Base-by-base conservation (phyloP, 1,140 invertebrate species). In the Olivierus martensii region DNA sequence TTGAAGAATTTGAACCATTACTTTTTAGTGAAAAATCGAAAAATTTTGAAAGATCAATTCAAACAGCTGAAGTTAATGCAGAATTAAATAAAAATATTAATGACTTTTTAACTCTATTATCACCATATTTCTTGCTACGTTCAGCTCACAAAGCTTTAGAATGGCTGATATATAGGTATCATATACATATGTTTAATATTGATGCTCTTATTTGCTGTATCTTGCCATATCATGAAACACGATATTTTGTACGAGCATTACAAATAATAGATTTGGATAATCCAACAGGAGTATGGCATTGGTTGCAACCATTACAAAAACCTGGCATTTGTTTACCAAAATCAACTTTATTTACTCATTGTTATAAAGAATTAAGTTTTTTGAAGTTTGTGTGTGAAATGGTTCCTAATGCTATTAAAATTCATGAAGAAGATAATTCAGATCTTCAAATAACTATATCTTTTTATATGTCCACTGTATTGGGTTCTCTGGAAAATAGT, bases 141-240 rank as follows among this genome's bases (percentile, higher is more conserved):
- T 77, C 83, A 12, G 76, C 88, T 10, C 86, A 93, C 52, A 87
- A 93, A 75, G 80, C 85, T 18, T 67, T 96, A 21, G 93, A 96
- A 75, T 96, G 91, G 92, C 72, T 97, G 3, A 78, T 95, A 45
- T 77, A 84, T 56, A 73, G 28, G 28, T 74, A 83, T 67, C 78
- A 82, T 45, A 83, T 96, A 55, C 85, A 96, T 62, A 73, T 84
- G 46, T 95, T 83, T 65, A 95, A 95, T 65, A 77, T 78, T 51
- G 79, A 85, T 65, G 77, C 81, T 1, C 76, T 93, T 36, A 70
- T 97, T 55, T 72, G 80, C 55, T 71, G 86, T 39, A 81, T 88
- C 49, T 65, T 97, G 41, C 91, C 93, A 0, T 95, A 92, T 66
- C 87, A 94, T 69, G 84, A 92, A 61, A 88, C 87, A 15, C 82